phyloP scores from a whole-genome alignment of 1,140 invertebrate genomes.

The Polyergus mexicanus region DNA sequence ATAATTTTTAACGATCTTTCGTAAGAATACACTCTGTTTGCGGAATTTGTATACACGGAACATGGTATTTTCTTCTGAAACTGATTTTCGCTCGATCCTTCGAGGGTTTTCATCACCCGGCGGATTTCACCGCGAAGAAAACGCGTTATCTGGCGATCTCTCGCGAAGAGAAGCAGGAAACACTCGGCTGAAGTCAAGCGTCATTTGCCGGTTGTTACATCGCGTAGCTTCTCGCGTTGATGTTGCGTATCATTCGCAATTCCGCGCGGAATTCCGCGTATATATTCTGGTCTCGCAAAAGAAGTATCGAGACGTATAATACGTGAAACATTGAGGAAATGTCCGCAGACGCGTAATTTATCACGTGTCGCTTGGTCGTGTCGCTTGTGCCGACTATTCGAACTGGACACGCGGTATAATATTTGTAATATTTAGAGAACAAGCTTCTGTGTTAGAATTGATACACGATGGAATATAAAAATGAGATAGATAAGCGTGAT shows the following conservation, averaged over 20 bases:
- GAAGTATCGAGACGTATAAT: conserved; percentile 32
- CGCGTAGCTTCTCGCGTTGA: conserved; percentile 78
- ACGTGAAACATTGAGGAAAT: conserved; percentile 37
- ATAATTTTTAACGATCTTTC: neutral
- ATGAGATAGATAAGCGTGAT: neutral
- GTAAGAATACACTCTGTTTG: neutral
- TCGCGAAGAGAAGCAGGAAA: conserved; percentile 74
- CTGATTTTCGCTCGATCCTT: conserved; percentile 7
- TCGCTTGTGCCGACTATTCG: conserved; percentile 38
- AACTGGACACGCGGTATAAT: neutral
- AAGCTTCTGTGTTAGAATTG: neutral
- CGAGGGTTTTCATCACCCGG: conserved; percentile 25
- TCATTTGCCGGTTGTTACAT: conserved; percentile 68
- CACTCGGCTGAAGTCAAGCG: conserved; percentile 56
- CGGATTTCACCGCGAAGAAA: conserved; percentile 64
- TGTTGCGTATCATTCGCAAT: conserved; percentile 81
- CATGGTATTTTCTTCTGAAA: neutral
- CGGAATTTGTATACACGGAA: neutral
- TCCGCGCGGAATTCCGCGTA: conserved; percentile 72
- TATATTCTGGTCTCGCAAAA: conserved; percentile 15
- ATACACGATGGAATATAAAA: neutral
- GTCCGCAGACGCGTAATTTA: conserved; percentile 30
- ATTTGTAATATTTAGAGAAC: conserved; percentile 17
- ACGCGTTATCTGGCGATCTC: conserved; percentile 59
- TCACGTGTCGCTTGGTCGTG: conserved; percentile 36